These are phyloP conservation scores for Tromatobia lineatoria DNA, from an alignment of 2,888 invertebrate genomes.

Conservation along the genomic window DNA sequence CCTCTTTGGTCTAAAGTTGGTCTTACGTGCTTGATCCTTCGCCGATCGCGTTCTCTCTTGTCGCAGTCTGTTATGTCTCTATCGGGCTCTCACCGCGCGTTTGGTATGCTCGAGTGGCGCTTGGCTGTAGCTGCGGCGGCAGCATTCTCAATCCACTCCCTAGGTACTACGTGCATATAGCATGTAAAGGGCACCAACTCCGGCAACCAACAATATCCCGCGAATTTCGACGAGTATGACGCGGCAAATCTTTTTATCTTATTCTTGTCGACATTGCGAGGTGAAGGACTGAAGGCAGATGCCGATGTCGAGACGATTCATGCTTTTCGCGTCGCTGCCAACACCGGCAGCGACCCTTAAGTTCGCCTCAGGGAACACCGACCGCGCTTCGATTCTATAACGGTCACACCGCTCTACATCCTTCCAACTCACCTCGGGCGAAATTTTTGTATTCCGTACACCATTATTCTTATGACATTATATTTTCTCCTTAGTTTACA, in stretches of 20 bases:
- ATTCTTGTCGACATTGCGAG: slow-evolving; percentile 60
- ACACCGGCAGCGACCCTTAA: slow-evolving; percentile 65
- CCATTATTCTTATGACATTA: not conserved
- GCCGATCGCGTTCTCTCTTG: slow-evolving; percentile 14
- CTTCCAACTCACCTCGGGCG: slow-evolving; percentile 4
- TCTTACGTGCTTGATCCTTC: slow-evolving; percentile 8
- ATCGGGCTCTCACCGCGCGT: slow-evolving; percentile 24
- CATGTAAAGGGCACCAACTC: slow-evolving; percentile 1
- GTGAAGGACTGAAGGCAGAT: slow-evolving; percentile 23
- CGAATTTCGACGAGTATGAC: slow-evolving; percentile 72
- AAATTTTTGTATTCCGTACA: slow-evolving; percentile 21
- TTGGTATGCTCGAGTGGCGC: slow-evolving; percentile 32
- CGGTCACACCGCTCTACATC: not conserved
- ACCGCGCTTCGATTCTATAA: slow-evolving; percentile 33
- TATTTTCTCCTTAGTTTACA: slow-evolving; percentile 8
- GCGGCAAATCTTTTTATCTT: slow-evolving; percentile 72
- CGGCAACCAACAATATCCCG: slow-evolving; percentile 64
- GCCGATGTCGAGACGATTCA: slow-evolving; percentile 51
- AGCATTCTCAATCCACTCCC: slow-evolving; percentile 11
- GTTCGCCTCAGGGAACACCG: slow-evolving; percentile 50
- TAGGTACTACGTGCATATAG: slow-evolving; percentile 29
- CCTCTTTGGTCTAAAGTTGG: slow-evolving; percentile 6
- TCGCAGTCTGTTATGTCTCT: not conserved
- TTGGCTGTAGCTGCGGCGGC: slow-evolving; percentile 50
- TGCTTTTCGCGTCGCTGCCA: slow-evolving; percentile 63